Percentiles rank a stretch among this genome's conserved stretches.
phyloP scores from a whole-genome alignment of 2,113 vertebrate genomes.

The Rhinopithecus roxellana region DNA sequence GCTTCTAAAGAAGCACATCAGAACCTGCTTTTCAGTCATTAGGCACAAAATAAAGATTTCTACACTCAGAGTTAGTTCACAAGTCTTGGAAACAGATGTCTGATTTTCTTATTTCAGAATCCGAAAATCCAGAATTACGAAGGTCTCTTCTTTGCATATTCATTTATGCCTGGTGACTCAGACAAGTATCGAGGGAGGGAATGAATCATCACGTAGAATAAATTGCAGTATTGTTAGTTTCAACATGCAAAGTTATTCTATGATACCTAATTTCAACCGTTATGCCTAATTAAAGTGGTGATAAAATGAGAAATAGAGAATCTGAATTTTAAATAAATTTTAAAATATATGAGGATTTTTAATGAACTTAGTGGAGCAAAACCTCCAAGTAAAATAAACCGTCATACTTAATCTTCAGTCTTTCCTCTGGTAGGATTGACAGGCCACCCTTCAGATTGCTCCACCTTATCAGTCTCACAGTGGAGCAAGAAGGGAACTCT shows the following conservation, averaged over 20 bases:
- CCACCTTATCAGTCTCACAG: background rate
- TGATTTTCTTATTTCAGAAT: conserved; percentile 33
- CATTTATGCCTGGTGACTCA: conserved; percentile 66
- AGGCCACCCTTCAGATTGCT: background rate
- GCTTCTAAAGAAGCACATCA: conserved; percentile 1
- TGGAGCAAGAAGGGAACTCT: background rate
- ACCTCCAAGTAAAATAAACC: conserved; percentile 47
- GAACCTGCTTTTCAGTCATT: conserved; percentile 27
- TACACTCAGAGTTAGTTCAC: background rate
- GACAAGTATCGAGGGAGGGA: background rate
- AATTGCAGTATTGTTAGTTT: conserved; percentile 77
- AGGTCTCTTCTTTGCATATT: conserved; percentile 66
- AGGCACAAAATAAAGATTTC: conserved; percentile 23
- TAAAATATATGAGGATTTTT: conserved; percentile 64
- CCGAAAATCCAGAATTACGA: conserved; percentile 19
- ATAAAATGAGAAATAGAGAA: conserved; percentile 69
- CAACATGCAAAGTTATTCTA: conserved; percentile 77
- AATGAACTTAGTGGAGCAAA: conserved; percentile 49
- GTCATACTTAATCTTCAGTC: background rate
- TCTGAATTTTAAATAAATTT: conserved; percentile 77
- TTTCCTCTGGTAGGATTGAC: background rate
- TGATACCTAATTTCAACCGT: conserved; percentile 76
- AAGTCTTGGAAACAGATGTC: background rate
- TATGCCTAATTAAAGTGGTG: conserved; percentile 75
- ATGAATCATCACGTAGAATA: conserved; percentile 38